Evolutionary conservation across 2,797 vertebrate species (phyloP), one percentile per base, ranked within the genome.

Genomic region (Rhinophrynus dorsalis): DNA sequence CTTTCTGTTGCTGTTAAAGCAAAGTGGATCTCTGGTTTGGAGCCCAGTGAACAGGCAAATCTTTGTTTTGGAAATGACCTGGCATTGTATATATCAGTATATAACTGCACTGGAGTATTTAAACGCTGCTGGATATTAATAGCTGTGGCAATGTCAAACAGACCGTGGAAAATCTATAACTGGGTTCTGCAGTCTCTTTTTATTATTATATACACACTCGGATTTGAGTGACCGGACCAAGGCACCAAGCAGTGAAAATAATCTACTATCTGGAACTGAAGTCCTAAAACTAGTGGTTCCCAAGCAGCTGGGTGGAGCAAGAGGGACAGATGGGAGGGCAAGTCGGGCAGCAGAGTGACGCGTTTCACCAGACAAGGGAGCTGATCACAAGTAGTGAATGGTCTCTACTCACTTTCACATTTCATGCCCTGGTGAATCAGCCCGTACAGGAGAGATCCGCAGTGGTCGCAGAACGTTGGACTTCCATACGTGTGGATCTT

Each of bases 381-480:
- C n/a, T n/a, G n/a, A n/a, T n/a, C n/a, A n/a, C 4, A 30, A 30
- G 29, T 9, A 30, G 9, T 30, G 29, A 30, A 9, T 30, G 29
- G n/a, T n/a, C n/a, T 30, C 37, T 61, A 93, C 96, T 95, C 83
- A 99, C 97, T 98, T 90, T 98, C 97, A 76, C 97, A 99, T 80
- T 99, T 99, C 97, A 99, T 99, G 51, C 97, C 97, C 59, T 99
- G 97, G 86, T 99, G 97, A 81, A 99, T 90, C 56, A 99, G 94
- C 15, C 97, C 97, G 0, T 98, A 99, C 1, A 98, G 94, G 83
- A 99, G 87, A 0, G 97, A 99, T 6, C 97, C 97, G 3, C 97
- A 99, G 75, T 99, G 97, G 81, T 99, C 97, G 2, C 97, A 99
- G 81, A 99, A 99, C 2, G 96, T 99, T 1, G 97, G 97, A 76